A percentile compares a stretch with the other conserved stretches of the same genome.
phyloP scores from a whole-genome alignment of 2,888 invertebrate species.

The Teleogryllus oceanicus region DNA sequence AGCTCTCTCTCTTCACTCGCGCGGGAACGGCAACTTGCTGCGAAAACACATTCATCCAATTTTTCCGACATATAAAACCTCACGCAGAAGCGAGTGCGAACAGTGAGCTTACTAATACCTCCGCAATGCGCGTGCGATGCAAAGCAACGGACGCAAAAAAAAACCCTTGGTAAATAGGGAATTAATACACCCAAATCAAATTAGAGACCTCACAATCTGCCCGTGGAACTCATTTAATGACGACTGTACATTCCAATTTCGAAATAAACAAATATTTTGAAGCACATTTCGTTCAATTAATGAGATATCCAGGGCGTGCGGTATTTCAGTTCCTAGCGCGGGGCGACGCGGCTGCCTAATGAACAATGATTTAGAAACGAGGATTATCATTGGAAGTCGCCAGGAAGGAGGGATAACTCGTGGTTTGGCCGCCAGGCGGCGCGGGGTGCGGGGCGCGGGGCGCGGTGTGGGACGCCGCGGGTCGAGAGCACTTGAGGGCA shows the following conservation, averaged over 20 bases:
- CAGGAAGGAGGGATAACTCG: no score
- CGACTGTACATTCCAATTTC: not conserved
- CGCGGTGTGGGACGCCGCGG: no score
- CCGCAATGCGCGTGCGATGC: not conserved
- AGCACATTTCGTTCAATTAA: not conserved
- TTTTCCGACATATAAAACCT: no score
- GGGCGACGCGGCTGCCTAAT: not conserved
- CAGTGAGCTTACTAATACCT: not conserved
- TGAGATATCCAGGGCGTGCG: not conserved
- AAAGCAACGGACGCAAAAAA: not conserved
- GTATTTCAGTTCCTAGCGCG: not conserved
- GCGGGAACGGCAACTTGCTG: no score
- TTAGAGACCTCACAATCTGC: not conserved
- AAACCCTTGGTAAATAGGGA: not conserved
- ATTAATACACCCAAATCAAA: constrained; percentile 18
- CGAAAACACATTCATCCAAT: no score
- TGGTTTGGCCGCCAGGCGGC: no score
- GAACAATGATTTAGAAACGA: constrained; percentile 3
- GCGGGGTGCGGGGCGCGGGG: no score
- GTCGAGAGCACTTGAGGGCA: no score
- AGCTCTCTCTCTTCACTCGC: no score
- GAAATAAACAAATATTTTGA: not conserved
- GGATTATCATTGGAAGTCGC: not conserved
- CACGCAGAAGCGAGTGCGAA: not conserved
- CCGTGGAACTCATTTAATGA: not conserved